Evolutionary conservation across 2,888 invertebrate genomes (phyloP).

Genomic region (Gisinianus flammeolus): DNA sequence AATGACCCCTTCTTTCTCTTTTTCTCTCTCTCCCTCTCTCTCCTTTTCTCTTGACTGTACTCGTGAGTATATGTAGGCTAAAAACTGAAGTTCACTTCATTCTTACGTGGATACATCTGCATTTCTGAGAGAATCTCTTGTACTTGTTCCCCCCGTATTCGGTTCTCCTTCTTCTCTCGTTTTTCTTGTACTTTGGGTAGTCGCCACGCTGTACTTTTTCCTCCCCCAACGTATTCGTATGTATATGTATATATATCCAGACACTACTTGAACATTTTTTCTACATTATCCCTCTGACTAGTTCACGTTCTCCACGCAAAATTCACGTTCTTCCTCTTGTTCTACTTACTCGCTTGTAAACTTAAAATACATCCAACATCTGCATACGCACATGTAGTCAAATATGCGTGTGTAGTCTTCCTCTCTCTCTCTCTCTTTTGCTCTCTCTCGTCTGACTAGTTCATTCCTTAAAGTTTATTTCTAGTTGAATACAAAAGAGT

Average conservation of each 20-base stretch:
- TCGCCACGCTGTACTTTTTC: not conserved
- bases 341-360: no score
- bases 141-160: no score
- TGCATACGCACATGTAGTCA: not conserved
- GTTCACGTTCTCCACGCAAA: not conserved
- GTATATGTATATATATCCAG: no score
- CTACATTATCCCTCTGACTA: not conserved
- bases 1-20: constrained; percentile 45
- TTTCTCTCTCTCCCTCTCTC: constrained; percentile 11
- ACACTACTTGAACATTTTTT: no score
- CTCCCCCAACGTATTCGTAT: not conserved
- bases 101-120: no score
- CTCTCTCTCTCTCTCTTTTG: not conserved
- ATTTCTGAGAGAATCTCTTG: no score
- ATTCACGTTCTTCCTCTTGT: not conserved
- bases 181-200: no score
- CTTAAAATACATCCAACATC: no score
- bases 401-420: not conserved
- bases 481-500: constrained; percentile 16
- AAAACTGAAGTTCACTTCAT: no score
- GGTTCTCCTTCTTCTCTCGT: no score
- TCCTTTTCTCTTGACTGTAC: not conserved
- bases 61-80: not conserved
- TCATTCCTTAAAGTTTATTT: not conserved
- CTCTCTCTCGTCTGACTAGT: not conserved